Evolutionary conservation across 1,140 invertebrate genomes (phyloP).

Genomic region (Sminthurides bifidus): DNA sequence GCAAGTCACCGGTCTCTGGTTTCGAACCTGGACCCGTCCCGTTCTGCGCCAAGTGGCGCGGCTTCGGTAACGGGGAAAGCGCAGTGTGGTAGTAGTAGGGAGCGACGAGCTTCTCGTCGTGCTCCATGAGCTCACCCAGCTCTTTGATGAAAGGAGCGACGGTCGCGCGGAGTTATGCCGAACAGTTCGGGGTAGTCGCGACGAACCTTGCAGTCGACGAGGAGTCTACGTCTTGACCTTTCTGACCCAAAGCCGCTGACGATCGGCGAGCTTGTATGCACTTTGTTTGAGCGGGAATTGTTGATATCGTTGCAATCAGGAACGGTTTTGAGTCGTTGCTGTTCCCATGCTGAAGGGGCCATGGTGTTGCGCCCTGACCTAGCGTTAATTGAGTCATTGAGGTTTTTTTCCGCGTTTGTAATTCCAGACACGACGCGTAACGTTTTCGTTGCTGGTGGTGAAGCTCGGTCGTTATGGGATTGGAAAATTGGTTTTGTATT

Average conservation of each 20-base stretch:
- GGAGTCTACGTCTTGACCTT: constrained; percentile 12
- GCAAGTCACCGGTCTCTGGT: not conserved
- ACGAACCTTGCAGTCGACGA: constrained; percentile 23
- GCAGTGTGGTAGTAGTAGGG: constrained; percentile 27
- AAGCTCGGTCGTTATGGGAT: no score
- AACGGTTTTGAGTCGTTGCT: not conserved
- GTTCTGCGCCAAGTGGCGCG: not conserved
- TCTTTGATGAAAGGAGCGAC: constrained; percentile 30
- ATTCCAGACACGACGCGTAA: no score
- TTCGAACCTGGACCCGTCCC: no score
- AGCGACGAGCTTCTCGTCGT: constrained; percentile 15
- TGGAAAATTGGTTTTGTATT: no score
- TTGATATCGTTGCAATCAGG: not conserved
- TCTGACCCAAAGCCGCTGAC: constrained; percentile 19
- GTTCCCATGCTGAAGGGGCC: not conserved
- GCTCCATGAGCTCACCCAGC: constrained; percentile 9
- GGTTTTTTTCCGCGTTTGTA: no score
- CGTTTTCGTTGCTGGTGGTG: no score
- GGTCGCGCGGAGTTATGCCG: constrained; percentile 29
- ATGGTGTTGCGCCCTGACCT: not conserved
- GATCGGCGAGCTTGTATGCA: constrained; percentile 22
- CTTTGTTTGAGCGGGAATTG: not conserved
- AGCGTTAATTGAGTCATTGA: no score
- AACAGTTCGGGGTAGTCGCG: constrained; percentile 31
- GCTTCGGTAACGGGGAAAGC: constrained; percentile 12